phyloP scores from a whole-genome alignment of 2,113 vertebrate genomes.

The Gila orcuttii region DNA sequence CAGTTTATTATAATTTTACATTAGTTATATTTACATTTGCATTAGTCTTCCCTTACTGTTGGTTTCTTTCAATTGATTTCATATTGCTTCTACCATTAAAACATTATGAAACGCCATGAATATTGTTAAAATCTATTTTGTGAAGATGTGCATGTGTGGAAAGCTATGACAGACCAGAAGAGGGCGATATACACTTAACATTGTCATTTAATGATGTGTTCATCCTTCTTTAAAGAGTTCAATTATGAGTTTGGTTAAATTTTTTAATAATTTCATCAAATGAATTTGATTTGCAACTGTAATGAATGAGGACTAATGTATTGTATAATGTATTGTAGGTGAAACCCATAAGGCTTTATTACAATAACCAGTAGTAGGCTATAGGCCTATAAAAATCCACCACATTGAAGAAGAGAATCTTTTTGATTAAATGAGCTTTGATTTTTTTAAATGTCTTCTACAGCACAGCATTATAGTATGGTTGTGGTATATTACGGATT shows the following conservation, averaged over 20 bases:
- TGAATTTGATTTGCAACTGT: too few relatives aligned
- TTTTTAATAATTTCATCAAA: too few relatives aligned
- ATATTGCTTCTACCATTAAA: not conserved
- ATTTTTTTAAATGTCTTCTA: not conserved
- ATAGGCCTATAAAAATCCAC: not conserved
- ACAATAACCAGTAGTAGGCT: not conserved
- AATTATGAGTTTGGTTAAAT: not conserved
- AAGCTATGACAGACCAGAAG: not conserved
- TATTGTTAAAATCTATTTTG: not conserved
- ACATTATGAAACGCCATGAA: not conserved
- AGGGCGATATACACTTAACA: not conserved
- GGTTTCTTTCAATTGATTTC: not conserved
- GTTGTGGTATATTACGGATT: not conserved
- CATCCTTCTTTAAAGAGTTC: not conserved
- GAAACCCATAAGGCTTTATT: too few relatives aligned
- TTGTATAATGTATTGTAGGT: too few relatives aligned
- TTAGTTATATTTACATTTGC: not conserved
- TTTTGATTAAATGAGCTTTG: too few relatives aligned
- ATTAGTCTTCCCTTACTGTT: not conserved
- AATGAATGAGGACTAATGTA: too few relatives aligned
- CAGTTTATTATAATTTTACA: not conserved
- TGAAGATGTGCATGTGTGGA: not conserved
- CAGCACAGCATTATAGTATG: not conserved
- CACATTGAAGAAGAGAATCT: not conserved
- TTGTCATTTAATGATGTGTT: not conserved